These are phyloP conservation scores for Galleria mellonella DNA, from an alignment of 1,140 invertebrate species.

Conservation along the genomic window DNA sequence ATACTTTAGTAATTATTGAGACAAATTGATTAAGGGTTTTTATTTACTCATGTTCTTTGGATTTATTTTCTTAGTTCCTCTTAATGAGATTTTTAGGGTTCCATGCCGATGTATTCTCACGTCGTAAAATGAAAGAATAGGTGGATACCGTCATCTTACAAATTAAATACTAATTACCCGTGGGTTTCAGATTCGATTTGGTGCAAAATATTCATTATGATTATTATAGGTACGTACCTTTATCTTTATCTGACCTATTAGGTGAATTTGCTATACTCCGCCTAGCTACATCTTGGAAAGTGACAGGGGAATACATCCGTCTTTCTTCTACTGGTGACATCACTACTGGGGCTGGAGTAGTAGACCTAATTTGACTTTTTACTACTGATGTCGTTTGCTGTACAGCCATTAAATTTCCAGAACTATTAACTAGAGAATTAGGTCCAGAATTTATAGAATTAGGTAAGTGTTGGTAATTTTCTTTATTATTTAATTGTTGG, in stretches of 20 bases:
- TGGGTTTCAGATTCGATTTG: too few species aligned
- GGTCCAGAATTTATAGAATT: conserved; percentile 32
- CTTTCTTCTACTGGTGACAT: conserved; percentile 74
- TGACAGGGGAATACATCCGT: conserved; percentile 87
- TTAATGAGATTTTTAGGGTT: too few species aligned
- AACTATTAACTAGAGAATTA: conserved; percentile 28
- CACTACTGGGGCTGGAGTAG: conserved; percentile 38
- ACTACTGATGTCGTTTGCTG: conserved; percentile 21
- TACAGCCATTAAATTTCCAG: conserved; percentile 27
- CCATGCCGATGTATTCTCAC: too few species aligned
- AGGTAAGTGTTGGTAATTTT: conserved; percentile 28
- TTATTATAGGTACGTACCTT: neutral
- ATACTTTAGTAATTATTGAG: too few species aligned
- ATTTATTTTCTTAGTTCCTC: too few species aligned
- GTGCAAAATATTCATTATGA: too few species aligned
- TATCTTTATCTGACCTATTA: conserved; percentile 59
- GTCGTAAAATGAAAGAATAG: too few species aligned
- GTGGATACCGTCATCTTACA: too few species aligned
- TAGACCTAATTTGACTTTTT: conserved; percentile 25
- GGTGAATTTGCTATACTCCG: conserved; percentile 85
- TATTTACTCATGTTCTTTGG: too few species aligned
- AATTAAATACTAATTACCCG: too few species aligned
- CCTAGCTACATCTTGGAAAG: conserved; percentile 87
- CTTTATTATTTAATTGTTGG: conserved; percentile 59
- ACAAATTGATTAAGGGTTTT: too few species aligned